Base-by-base conservation (phyloP, 64 coral and sea anemone genomes). In the Stichodactyla helianthus region DNA sequence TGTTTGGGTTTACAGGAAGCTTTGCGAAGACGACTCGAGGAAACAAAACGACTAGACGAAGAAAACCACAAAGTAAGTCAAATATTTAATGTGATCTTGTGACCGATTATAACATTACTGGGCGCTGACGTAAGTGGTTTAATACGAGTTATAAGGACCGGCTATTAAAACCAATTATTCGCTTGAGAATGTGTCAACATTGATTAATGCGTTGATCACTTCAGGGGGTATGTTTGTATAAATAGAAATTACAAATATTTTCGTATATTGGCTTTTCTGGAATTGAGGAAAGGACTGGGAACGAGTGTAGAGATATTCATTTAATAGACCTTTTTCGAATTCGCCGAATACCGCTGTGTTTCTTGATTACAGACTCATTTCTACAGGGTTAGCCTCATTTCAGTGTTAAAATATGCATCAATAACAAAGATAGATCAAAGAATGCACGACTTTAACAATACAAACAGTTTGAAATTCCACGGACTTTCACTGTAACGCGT, bases 41-140 rank as follows among this genome's bases (percentile, higher is more conserved):
- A 91, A 55, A 70, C 84, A 16, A 91, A 91, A 54, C 76, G 85
- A 50, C 62, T 87, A 8, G 77, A 79, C 10, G 90, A 91, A 28
- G 90, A 91, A 25, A 91, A 86, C 55, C 44, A 35, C 53, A 51
- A 84, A 63, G 83, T 84, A 50, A 84, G 83, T 59, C 25, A 1
- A 60, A 63, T 26, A 60, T 63, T 2, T 84, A 5, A 52, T 13
- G 51, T 82, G 83, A 44, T 50, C 54, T 60, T 58, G 83, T 84
- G 54, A 84, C 83, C 56, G 14, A 31, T 27, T 28, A 60, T 15
- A 44, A 35, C 83, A 63, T 84, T 52, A 50, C 20, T 81, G 0
- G n/a, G 1, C 51, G 10, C 22, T 74, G 68, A 74, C 68, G 68
- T 74, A 31, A 74, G 68, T 74, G 68, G 55, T 58, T 58, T 15